Evolutionary conservation across 2,113 vertebrate species (phyloP).

Genomic region (Silurus glanis): DNA sequence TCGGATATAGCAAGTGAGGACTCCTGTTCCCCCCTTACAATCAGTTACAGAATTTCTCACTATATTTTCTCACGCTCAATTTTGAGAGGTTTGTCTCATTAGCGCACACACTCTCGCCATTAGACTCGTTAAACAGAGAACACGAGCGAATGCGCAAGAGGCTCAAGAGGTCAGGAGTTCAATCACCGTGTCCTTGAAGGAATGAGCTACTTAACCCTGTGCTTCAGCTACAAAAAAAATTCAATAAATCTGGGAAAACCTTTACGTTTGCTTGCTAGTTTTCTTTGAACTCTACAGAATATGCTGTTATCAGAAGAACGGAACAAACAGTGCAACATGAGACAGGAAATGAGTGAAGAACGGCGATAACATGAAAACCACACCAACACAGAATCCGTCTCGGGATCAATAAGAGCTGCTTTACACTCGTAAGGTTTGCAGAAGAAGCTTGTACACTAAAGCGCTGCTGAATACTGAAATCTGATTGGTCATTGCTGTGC

Average conservation of each 20-base stretch:
- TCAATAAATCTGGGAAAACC: background rate
- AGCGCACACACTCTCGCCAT: background rate
- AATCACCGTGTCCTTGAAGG: background rate
- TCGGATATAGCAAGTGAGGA: background rate
- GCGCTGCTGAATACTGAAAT: background rate
- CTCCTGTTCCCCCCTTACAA: background rate
- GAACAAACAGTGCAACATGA: background rate
- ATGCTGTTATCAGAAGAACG: background rate
- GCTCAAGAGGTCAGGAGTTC: background rate
- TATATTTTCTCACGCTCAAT: background rate
- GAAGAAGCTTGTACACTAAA: background rate
- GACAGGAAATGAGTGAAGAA: background rate
- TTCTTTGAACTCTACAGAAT: background rate
- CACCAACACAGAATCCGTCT: background rate
- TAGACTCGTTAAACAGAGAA: background rate
- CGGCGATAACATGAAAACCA: background rate
- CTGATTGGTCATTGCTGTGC: background rate
- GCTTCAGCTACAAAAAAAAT: background rate
- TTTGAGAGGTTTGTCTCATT: background rate
- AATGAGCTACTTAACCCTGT: background rate
- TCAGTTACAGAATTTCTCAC: background rate
- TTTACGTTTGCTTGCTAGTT: background rate
- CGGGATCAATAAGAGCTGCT: background rate
- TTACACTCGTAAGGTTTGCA: background rate
- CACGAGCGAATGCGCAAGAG: background rate